These are phyloP conservation scores for Riparia riparia DNA, from an alignment of 2,113 vertebrate species.

Conservation along the genomic window DNA sequence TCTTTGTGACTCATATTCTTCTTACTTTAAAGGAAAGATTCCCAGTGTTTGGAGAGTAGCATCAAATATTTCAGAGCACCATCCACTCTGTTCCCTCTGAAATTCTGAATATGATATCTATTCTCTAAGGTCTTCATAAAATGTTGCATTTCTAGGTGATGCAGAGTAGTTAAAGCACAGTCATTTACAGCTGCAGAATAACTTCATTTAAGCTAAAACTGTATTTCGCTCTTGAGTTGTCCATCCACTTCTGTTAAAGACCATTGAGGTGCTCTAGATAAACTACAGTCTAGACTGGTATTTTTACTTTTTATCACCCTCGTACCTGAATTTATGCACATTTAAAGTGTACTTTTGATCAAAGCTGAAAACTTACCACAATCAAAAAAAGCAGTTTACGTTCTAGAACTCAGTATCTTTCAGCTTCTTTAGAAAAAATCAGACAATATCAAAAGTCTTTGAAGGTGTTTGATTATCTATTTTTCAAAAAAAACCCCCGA, in stretches of 20 bases:
- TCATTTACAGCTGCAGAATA: background rate
- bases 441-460: background rate
- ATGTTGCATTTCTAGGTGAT: background rate
- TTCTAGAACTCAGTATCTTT: background rate
- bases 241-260: background rate
- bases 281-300: background rate
- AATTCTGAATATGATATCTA: background rate
- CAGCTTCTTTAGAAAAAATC: background rate
- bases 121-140: background rate
- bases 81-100: background rate
- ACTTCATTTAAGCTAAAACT: background rate
- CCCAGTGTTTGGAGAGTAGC: background rate
- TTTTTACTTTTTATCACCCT: background rate
- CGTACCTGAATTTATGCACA: background rate
- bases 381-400: fast-evolving
- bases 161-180: background rate
- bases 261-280: background rate
- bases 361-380: background rate
- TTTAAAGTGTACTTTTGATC: background rate
- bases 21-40: background rate
- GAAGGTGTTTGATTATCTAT: background rate
- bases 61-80: background rate
- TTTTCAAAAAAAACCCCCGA: too few relatives aligned
- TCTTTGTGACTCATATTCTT: background rate
- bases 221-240: background rate